Evolutionary conservation across 2,797 vertebrate genomes (phyloP), one percentile per base, ranked within the genome.

Genomic region (Intellagama lesueurii): DNA sequence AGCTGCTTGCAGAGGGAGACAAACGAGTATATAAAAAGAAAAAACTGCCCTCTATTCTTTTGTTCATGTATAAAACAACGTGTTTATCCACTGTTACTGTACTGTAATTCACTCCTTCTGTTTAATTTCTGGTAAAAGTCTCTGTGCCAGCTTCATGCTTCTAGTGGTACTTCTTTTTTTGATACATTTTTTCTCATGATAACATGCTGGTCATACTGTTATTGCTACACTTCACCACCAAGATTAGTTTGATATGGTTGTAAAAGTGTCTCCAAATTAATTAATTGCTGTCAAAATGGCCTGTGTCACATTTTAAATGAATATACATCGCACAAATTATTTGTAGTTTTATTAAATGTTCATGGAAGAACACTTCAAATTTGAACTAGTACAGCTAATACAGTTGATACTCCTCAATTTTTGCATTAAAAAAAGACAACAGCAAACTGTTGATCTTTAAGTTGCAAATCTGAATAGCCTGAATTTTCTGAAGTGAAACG

Each of bases 201-300:
- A 26, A 75, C 70, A 28, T 52, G 69, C 8, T n/a, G 70, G 47
- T 80, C 24, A 12, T 35, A 28, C 35, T 56, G 40, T 16, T 11
- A 24, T 30, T 87, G n/a, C 26, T 79, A 28, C 16, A 30, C 66
- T 44, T 83, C 22, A 12, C n/a, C 28, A 9, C 60, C 24, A 52
- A 30, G 24, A n/a, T 40, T 80, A 47, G 49, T 72, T 85, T 52
- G n/a, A 35, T 56, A 60, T 47, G 35, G 5, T 35, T 56, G 47
- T 85, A 75, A 85, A 80, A 56, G 73, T 75, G n/a, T 47, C 49
- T 44, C 16, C 12, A 40, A 7, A 28, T n/a, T 16, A 70, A 47
- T 72, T 87, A 80, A 72, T 81, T 87, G 66, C 24, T 87, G 66
- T 72, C 77, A 80, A 30, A 87, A 19, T 81, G 68, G 14, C 22